Base-by-base conservation (phyloP, 2,888 invertebrate species). In the Cheilosia urbana region DNA sequence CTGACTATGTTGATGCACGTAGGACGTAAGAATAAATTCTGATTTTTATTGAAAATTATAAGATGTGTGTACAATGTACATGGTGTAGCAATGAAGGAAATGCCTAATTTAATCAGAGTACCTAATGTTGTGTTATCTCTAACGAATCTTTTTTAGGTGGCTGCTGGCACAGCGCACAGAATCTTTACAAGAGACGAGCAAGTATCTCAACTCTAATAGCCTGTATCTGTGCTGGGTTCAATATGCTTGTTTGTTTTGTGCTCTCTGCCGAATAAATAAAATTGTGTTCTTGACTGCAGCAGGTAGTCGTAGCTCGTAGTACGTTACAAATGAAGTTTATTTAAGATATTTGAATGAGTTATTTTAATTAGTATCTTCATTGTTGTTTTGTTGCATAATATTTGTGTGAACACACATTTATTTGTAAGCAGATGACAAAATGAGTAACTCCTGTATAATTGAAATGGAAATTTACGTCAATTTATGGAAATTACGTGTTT, bases 81-180 rank as follows among this genome's bases (percentile, higher is more conserved):
- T 45, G 49, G 34, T 45, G 47, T 49, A 55, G 55, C 51, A 53
- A 75, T 80, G 40, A 81, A 85, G 85, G 85, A 85, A 85, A 81
- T 85, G 81, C 57, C 42, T 85, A 85, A 85, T 85, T 85, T 85
- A 85, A 85, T 85, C 76, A 77, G 68, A 75, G 53, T 68, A 37
- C 3, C 37, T 13, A 51, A 21, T 5, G 13, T 13, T 13, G 42
- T 75, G 81, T 71, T 75, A 65, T 76, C 69, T 66, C 60, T 69
- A 58, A 68, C 49, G 37, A 83, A 72, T 62, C 6, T 40, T 45
- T 19, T 51, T 27, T 19, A 55, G 55, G 30, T 55, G 4, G n/a
- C 17, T 11, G 17, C 37, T 51, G 19, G 37, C 37, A 37, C 13
- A 4, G 11, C 13, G 37, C 17, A 21, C 34, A 49, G 63, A 21